phyloP scores from a whole-genome alignment of 2,113 vertebrate species.

The Protobothrops flavoviridis region DNA sequence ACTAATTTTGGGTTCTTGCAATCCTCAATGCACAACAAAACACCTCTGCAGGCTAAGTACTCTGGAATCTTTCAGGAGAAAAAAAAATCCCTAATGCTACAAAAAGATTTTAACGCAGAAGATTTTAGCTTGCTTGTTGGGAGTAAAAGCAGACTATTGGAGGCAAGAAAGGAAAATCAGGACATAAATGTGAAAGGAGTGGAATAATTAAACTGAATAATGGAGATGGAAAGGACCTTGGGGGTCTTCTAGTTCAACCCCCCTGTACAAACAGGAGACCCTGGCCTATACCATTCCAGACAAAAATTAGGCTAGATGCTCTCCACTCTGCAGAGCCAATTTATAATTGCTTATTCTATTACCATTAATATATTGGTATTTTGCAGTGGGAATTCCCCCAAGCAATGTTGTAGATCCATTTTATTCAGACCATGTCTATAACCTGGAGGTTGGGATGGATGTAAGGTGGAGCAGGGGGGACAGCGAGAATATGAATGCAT shows the following conservation, averaged over 20 bases:
- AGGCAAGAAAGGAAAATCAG: neutral
- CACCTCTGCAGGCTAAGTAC: neutral
- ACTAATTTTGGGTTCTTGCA: neutral
- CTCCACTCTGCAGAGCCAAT: neutral
- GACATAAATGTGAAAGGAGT: neutral
- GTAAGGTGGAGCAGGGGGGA: neutral
- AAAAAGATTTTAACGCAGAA: neutral
- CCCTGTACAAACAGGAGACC: neutral
- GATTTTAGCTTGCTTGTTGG: neutral
- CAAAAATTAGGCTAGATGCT: neutral
- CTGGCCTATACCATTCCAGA: neutral
- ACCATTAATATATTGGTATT: neutral
- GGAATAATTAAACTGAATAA: neutral
- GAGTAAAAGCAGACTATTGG: neutral
- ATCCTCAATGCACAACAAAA: neutral
- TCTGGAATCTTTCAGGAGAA: neutral
- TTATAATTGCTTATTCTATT: neutral
- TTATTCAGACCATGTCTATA: neutral
- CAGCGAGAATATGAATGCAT: conserved; percentile 49
- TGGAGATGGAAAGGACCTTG: neutral
- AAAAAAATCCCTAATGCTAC: neutral
- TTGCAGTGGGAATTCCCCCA: neutral
- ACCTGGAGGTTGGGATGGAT: conserved; percentile 38
- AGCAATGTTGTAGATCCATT: neutral
- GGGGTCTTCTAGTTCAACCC: neutral